These are phyloP conservation scores for Tenualosa thibaudeaui DNA, from an alignment of 2,797 vertebrate species.

Conservation along the genomic window DNA sequence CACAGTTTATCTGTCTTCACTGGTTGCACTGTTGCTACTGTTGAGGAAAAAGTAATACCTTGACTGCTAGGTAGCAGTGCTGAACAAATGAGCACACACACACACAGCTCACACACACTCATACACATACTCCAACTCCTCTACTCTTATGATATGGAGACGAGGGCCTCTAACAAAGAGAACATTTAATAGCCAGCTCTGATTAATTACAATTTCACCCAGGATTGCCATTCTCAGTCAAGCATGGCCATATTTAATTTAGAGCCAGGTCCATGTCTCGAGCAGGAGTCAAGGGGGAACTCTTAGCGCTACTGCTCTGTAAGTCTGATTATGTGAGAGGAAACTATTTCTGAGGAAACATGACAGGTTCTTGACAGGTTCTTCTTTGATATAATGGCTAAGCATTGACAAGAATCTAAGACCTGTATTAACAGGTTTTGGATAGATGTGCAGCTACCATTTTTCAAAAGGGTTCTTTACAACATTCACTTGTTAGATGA, in stretches of 20 bases:
- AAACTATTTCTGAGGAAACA: background rate
- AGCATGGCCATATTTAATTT: slow-evolving; percentile 17
- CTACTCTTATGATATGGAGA: background rate
- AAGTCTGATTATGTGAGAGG: background rate
- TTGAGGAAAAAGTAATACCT: background rate
- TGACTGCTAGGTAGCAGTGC: background rate
- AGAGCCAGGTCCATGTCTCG: background rate
- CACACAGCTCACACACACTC: too few species aligned
- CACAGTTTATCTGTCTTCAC: too few species aligned
- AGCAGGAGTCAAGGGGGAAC: background rate
- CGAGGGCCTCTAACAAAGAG: background rate
- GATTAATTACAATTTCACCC: slow-evolving; percentile 5
- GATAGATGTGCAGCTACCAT: background rate
- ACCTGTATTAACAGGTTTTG: background rate
- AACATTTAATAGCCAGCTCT: slow-evolving; percentile 18
- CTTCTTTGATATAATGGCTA: background rate
- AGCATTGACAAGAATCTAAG: background rate
- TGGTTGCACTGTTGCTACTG: too few species aligned
- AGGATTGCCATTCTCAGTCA: background rate
- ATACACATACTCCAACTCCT: background rate
- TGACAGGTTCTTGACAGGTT: background rate
- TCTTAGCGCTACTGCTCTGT: background rate
- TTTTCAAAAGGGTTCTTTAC: background rate
- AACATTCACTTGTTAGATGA: background rate
- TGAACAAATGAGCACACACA: background rate